A percentile compares a stretch with the other conserved stretches of the same genome.
Evolutionary conservation across 1,140 invertebrate genomes (phyloP).

Genomic region (Drosophila ironensis): DNA sequence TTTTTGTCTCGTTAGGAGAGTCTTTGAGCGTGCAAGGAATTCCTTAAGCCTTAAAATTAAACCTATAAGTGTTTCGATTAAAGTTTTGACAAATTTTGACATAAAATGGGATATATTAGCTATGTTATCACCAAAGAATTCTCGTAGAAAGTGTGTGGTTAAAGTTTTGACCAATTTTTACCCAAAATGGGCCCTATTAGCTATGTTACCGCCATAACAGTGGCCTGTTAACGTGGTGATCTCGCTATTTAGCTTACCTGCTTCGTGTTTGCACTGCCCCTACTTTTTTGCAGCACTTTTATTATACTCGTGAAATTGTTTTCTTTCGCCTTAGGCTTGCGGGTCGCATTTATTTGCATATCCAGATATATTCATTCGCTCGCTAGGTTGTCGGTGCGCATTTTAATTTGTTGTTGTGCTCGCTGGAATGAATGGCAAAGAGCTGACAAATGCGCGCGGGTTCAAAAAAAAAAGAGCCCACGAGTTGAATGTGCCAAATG

Average conservation of each 20-base stretch:
- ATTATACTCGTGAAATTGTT: constrained; percentile 24
- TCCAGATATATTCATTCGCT: constrained; percentile 6
- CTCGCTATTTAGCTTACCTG: constrained; percentile 7
- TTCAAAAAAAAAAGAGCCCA: constrained; percentile 35
- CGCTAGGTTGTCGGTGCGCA: constrained; percentile 10
- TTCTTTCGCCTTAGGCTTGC: constrained; percentile 22
- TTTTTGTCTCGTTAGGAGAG: too few relatives aligned
- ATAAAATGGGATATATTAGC: too few relatives aligned
- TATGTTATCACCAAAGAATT: too few relatives aligned
- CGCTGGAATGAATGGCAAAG: constrained; percentile 11
- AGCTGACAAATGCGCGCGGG: constrained; percentile 3
- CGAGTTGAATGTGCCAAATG: constrained; percentile 72
- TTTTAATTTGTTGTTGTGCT: constrained; percentile 25
- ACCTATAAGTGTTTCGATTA: too few relatives aligned
- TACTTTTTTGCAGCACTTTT: not conserved
- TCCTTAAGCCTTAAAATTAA: too few relatives aligned
- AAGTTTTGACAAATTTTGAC: too few relatives aligned
- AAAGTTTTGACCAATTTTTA: too few relatives aligned
- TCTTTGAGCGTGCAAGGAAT: too few relatives aligned
- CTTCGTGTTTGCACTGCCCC: not conserved
- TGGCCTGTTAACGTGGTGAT: too few relatives aligned
- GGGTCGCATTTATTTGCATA: constrained; percentile 37
- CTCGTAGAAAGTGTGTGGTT: too few relatives aligned
- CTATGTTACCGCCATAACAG: too few relatives aligned
- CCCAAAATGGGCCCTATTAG: too few relatives aligned